Conservation (phyloP, 2,888 invertebrate species). For the Opisthograptis luteolata region DNA sequence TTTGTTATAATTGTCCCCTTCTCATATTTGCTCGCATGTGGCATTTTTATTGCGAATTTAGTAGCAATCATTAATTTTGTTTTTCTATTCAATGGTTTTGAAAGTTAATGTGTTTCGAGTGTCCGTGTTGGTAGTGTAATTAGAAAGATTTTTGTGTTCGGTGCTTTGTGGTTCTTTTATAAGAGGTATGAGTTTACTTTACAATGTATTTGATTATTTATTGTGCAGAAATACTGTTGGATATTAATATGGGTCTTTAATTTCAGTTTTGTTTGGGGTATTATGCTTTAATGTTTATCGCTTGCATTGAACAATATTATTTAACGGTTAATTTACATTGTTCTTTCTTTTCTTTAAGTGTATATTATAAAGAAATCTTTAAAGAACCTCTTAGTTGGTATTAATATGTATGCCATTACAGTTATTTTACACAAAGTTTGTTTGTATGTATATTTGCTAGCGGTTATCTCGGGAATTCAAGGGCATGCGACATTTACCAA, state of each 20-base stretch:
- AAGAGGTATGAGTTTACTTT: slow-evolving; percentile 67
- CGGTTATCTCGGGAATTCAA: too few relatives aligned
- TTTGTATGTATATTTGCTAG: too few relatives aligned
- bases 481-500: too few relatives aligned
- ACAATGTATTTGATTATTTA: slow-evolving; percentile 62
- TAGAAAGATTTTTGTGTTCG: slow-evolving; percentile 62
- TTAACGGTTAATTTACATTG: not conserved
- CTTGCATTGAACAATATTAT: not conserved
- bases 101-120: slow-evolving; percentile 76
- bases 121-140: slow-evolving; percentile 63
- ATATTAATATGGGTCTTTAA: slow-evolving; percentile 44
- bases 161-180: slow-evolving; percentile 55
- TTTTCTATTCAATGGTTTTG: slow-evolving; percentile 68
- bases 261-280: slow-evolving; percentile 13
- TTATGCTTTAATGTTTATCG: slow-evolving; percentile 4
- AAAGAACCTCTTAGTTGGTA: too few relatives aligned
- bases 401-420: too few relatives aligned
- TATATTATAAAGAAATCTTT: too few relatives aligned
- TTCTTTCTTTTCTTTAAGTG: too few relatives aligned
- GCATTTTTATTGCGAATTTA: slow-evolving; percentile 84
- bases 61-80: slow-evolving; percentile 83
- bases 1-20: slow-evolving; percentile 81
- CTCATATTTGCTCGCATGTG: slow-evolving; percentile 81
- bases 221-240: slow-evolving; percentile 53
- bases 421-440: too few relatives aligned